These are phyloP conservation scores for Hylyphantes graminicola DNA, from an alignment of 1,140 invertebrate species.

Conservation along the genomic window DNA sequence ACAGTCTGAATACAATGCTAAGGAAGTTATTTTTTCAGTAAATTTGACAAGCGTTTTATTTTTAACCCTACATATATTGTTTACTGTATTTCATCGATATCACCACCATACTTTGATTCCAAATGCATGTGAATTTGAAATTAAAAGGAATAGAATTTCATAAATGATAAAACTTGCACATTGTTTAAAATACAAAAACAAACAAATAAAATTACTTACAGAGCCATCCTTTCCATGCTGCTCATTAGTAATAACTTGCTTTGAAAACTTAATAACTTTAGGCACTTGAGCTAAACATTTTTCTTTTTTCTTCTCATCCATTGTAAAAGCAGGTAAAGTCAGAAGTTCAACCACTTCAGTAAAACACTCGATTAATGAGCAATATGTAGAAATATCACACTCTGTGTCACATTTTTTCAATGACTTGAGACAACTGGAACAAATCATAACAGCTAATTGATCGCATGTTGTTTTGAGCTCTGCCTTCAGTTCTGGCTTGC, in stretches of 20 bases:
- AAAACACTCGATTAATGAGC: slow-evolving; percentile 8
- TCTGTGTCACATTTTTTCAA: slow-evolving; percentile 5
- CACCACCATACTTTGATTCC: no score
- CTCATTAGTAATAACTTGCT: background rate
- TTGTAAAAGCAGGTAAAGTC: background rate
- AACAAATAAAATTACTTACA: no score
- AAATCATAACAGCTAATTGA: background rate
- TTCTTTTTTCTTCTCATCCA: slow-evolving; percentile 24
- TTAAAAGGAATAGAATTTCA: no score
- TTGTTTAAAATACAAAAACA: no score
- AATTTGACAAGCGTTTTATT: no score
- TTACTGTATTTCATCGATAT: no score
- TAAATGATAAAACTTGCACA: no score
- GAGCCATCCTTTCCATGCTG: background rate
- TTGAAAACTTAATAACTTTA: background rate
- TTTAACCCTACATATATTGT: no score
- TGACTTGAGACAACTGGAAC: slow-evolving; percentile 13
- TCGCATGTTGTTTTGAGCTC: slow-evolving; percentile 17
- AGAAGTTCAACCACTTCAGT: slow-evolving; percentile 15
- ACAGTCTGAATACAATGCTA: no score
- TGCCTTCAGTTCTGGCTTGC: background rate
- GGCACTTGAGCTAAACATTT: background rate
- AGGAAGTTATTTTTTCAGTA: no score
- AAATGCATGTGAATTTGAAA: no score
- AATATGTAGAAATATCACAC: background rate